Evolutionary conservation across 2,888 invertebrate species (phyloP), one percentile per base, ranked within the genome.

Genomic region (Tuberolachnus salignus): DNA sequence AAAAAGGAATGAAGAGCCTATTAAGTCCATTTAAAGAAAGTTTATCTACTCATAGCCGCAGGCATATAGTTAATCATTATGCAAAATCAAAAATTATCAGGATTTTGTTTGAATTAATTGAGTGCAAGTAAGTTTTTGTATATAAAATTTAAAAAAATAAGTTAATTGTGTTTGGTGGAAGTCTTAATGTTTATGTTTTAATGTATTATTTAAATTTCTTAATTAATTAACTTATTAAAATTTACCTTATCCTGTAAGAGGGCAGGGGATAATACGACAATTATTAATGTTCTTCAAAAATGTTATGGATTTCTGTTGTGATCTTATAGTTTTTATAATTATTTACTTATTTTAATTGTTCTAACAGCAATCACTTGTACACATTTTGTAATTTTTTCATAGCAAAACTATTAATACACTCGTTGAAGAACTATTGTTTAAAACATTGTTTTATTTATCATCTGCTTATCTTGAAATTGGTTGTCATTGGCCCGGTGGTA

Each of bases 61-160:
- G 61, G 46, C 69, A 42, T 42, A 59, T 78, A 51, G 69, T 49
- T 49, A 59, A 49, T 61, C 44, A 75, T 57, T 78, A 78, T 67
- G 75, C 75, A 21, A 14, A 49, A 6, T 46, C 57, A 10, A 67
- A 8, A 78, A 49, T 59, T 23, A 67, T 78, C 4, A 67, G 11
- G 16, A 57, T 59, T 34, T 59, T 42, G 21, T 67, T 67, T 67
- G 75, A 67, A n/a, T 46, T 75, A 57, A 64, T 75, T 55, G 78
- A 78, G 8, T 78, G 26, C 16, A 78, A 59, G 78, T 78, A 69
- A 69, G n/a, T n/a, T n/a, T n/a, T n/a, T n/a, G n/a, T n/a, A n/a
- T n/a, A n/a, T n/a, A n/a, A n/a, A n/a, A n/a, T 34, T 34, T 34
- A 34, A 34, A 34, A 34, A 34, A 34, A n/a, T n/a, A n/a, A n/a